Evolutionary conservation across 2,113 vertebrate genomes (phyloP).

Genomic region (Lota lota): DNA sequence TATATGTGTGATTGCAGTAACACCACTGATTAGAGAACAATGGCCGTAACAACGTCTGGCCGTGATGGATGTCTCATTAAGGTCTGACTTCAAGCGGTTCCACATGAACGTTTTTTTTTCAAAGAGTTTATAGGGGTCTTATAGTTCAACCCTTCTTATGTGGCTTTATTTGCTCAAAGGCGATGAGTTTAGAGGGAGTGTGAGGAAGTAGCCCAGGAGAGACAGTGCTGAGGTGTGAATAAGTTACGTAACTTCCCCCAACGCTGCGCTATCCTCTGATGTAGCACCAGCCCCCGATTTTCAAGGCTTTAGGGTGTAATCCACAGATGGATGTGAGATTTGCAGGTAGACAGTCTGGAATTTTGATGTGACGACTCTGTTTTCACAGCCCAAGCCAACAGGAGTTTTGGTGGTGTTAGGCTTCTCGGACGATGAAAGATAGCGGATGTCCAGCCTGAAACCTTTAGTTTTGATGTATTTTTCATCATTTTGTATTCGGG

Average conservation of each 20-base stretch:
- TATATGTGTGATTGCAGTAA: constrained; percentile 14
- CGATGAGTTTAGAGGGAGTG: constrained; percentile 54
- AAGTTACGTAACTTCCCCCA: constrained; percentile 74
- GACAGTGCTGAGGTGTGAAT: constrained; percentile 67
- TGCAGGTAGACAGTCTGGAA: constrained; percentile 73
- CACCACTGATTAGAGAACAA: constrained; percentile 36
- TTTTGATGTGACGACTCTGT: constrained; percentile 76
- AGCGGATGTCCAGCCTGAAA: neutral
- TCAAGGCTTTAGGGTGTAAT: constrained; percentile 73
- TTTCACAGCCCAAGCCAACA: constrained; percentile 43
- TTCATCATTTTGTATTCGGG: constrained; percentile 5
- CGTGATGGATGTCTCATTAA: constrained; percentile 20
- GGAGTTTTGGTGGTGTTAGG: constrained; percentile 20
- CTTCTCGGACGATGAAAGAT: no score
- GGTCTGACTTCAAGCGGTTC: constrained; percentile 37
- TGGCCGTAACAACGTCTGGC: constrained; percentile 26
- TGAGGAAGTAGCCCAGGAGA: constrained; percentile 8
- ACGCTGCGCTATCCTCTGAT: constrained; percentile 67
- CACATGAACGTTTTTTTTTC: constrained; percentile 54
- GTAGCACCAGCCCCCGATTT: constrained; percentile 72
- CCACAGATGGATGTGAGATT: constrained; percentile 68
- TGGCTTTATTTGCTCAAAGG: constrained; percentile 73
- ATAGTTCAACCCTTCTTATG: constrained; percentile 64
- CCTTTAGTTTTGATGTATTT: constrained; percentile 8
- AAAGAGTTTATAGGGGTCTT: constrained; percentile 61